Evolutionary conservation across 2,113 vertebrate species (phyloP).

Genomic region (Perca flavescens): DNA sequence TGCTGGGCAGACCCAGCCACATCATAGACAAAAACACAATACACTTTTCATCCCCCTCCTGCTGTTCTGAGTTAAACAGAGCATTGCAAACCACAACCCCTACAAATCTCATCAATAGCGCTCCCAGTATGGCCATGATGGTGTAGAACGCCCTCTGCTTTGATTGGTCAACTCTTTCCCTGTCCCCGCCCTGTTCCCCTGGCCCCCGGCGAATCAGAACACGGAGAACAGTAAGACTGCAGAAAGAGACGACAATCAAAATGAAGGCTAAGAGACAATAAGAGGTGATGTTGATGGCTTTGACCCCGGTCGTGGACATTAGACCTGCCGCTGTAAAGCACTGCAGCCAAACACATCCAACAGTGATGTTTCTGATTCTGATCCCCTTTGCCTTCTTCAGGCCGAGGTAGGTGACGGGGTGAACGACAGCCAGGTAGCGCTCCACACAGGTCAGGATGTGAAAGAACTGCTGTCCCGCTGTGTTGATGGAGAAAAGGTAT

Average conservation of each 20-base stretch:
- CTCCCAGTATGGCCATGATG: neutral
- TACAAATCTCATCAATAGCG: neutral
- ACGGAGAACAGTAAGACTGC: slow-evolving; percentile 22
- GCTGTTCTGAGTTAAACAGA: too few species aligned
- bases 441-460: slow-evolving; percentile 43
- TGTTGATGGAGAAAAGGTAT: accelerated
- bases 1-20: neutral
- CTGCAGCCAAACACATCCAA: slow-evolving; percentile 4
- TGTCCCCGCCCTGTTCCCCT: neutral
- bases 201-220: slow-evolving; percentile 38
- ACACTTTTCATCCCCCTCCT: accelerated
- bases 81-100: accelerated
- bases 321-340: accelerated
- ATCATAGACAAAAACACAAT: accelerated
- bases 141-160: slow-evolving; percentile 47
- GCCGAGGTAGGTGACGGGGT: slow-evolving; percentile 37
- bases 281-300: accelerated
- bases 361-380: slow-evolving; percentile 19
- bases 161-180: neutral
- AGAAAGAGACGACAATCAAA: slow-evolving; percentile 20
- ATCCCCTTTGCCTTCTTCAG: neutral
- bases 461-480: neutral
- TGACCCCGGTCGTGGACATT: accelerated
- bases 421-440: slow-evolving; percentile 49
- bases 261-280: accelerated